Evolutionary conservation across 2,113 vertebrate genomes (phyloP), one percentile per base, ranked within the genome.

Genomic region (Murina feae): DNA sequence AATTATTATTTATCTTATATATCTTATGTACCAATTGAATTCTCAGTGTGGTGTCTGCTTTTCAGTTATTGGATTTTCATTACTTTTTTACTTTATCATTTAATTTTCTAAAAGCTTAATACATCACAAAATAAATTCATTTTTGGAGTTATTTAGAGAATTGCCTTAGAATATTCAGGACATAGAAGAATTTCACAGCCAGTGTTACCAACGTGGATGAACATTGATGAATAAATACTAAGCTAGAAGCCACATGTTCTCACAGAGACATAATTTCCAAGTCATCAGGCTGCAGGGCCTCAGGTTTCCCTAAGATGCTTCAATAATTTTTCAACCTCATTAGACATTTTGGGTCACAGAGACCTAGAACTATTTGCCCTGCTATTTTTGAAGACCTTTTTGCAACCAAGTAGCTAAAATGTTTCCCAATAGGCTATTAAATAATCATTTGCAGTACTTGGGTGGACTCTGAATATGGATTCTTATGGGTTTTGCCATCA

Each of bases 341-440:
- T 79, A 79, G 78, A 90, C 51, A 60, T 68, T 80, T 95, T 82
- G 84, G 94, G 96, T 96, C 94, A 96, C 51, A 84, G 65, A 97
- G 95, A 96, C 96, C 96, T 91, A 90, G 94, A 55, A 93, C 96
- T 89, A 37, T 75, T 84, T 91, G 94, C 55, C 90, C 91, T 93
- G 83, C 37, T 91, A 71, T 55, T 93, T 95, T 80, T 80, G 86
- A 95, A 95, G 80, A 92, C 9, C 32, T 83, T 94, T 65, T 95
- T 92, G 79, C 86, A 97, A 86, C 71, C 58, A 30, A 83, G 35
- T 94, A 74, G 30, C 71, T 76, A 49, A 84, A 83, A 80, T 97
- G 80, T 84, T 94, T 94, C 95, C 89, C 69, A 91, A 9, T 28
- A 58, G 44, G 11, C 80, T 95, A 92, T 90, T 86, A 95, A 92